These are phyloP conservation scores for Oreocharis arfaki DNA, from an alignment of 2,113 vertebrate species.

Conservation along the genomic window DNA sequence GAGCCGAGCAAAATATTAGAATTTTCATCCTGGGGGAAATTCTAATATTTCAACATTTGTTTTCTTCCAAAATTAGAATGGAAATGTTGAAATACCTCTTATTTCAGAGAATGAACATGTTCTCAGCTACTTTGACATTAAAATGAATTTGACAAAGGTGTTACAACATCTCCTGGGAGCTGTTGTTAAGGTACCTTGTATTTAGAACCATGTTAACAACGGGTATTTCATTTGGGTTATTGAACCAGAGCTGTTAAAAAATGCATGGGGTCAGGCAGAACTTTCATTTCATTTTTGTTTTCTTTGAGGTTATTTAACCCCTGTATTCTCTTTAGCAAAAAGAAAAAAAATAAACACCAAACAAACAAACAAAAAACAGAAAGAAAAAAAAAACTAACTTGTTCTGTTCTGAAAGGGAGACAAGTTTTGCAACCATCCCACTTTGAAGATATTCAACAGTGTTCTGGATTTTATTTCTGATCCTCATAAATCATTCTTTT, in stretches of 20 bases:
- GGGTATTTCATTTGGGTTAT: conserved; percentile 10
- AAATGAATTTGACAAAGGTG: conserved; percentile 46
- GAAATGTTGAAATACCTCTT: conserved; percentile 37
- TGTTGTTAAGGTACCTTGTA: conserved; percentile 24
- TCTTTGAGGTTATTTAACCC: not conserved
- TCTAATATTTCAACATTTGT: conserved; percentile 57
- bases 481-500: not conserved
- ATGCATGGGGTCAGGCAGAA: not conserved
- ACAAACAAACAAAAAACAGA: not conserved
- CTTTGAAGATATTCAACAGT: not conserved
- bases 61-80: conserved; percentile 53
- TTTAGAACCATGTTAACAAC: conserved; percentile 38
- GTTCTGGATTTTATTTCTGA: not conserved
- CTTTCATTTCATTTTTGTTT: not conserved
- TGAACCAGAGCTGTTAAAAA: conserved; percentile 33
- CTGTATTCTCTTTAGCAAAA: not conserved
- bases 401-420: not conserved
- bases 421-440: not conserved
- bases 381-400: not conserved
- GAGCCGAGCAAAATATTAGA: conserved; percentile 46
- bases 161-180: not conserved
- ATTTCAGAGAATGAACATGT: conserved; percentile 30
- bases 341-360: not conserved
- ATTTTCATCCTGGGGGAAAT: conserved; percentile 57
- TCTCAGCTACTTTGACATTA: conserved; percentile 10